phyloP scores from a whole-genome alignment of 1,140 invertebrate species.

The Aphaenogaster ashmeadi region DNA sequence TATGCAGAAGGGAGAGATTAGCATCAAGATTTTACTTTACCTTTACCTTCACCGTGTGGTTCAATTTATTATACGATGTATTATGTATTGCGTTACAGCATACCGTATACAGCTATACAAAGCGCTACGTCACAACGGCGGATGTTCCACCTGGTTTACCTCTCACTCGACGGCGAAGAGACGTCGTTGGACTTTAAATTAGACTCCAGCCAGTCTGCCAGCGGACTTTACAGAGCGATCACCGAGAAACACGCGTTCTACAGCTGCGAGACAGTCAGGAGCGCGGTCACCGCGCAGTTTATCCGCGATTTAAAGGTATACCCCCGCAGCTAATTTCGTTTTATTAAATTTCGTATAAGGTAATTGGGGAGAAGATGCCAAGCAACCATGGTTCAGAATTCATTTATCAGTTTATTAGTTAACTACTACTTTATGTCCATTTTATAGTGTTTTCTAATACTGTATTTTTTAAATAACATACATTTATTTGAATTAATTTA shows the following conservation, averaged over 20 bases:
- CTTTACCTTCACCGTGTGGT: not conserved
- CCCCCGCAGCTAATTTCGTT: not conserved
- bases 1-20: constrained; percentile 45
- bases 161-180: constrained; percentile 91
- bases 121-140: constrained; percentile 92
- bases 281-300: constrained; percentile 95
- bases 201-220: constrained; percentile 92
- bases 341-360: too few species aligned
- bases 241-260: constrained; percentile 97
- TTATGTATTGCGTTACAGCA: constrained; percentile 88
- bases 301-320: constrained; percentile 94
- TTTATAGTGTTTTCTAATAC: too few species aligned
- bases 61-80: constrained; percentile 42
- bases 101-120: constrained; percentile 94
- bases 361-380: too few species aligned
- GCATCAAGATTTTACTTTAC: constrained; percentile 44
- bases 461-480: too few species aligned
- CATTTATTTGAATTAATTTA: too few species aligned
- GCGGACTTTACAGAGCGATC: constrained; percentile 94
- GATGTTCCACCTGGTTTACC: constrained; percentile 92
- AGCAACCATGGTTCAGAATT: too few species aligned
- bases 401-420: too few species aligned
- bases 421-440: too few species aligned
- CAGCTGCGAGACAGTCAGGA: constrained; percentile 95
- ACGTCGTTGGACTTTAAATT: constrained; percentile 93